Evolutionary conservation across 2,888 invertebrate genomes (phyloP), one percentile per base, ranked within the genome.

Genomic region (Coremacera marginata): DNA sequence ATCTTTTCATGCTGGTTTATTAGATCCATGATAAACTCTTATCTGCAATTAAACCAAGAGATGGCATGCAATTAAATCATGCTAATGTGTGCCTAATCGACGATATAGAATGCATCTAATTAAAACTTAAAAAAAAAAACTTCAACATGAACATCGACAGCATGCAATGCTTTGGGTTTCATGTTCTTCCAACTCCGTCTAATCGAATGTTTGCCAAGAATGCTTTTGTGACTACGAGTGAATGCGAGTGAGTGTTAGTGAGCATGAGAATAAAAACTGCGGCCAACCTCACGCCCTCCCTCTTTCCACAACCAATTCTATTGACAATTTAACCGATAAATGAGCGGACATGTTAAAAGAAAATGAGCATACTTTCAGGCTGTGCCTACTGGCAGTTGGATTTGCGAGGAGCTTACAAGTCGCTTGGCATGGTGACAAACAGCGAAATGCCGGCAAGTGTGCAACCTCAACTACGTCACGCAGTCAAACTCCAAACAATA

Each of bases 401-500:
- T 4, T 60, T 19, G 57, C 11, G 4, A 27, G 19, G 9, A 27
- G 22, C 14, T 60, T 60, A 67, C 67, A 44, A 22, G 19, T 63
- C 16, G 31, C 5, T 65, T 65, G 44, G 68, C 68, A 49, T 49
- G 68, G 68, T 25, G 68, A 68, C 68, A 68, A 27, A 51, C 25
- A 25, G 27, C 44, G 19, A 51, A 14, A 51, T 51, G 68, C 27
- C 27, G 22, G 37, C 7, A 57, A 62, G 74, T 57, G 49, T 44
- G 3, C 44, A 44, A 14, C 14, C 44, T 11, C 44, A 44, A 14
- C 5, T 68, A 68, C 68, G 68, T 68, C 51, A 68, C 31, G 31
- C 3, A 78, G 79, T 82, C 82, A 79, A 27, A 63, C 14, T 44
- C 44, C 44, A 44, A 44, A 14, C 44, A 44, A 44, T 44, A 11